phyloP scores from a whole-genome alignment of 35 echinoderm and acorn worm species.

The Eucidaris tribuloides region DNA sequence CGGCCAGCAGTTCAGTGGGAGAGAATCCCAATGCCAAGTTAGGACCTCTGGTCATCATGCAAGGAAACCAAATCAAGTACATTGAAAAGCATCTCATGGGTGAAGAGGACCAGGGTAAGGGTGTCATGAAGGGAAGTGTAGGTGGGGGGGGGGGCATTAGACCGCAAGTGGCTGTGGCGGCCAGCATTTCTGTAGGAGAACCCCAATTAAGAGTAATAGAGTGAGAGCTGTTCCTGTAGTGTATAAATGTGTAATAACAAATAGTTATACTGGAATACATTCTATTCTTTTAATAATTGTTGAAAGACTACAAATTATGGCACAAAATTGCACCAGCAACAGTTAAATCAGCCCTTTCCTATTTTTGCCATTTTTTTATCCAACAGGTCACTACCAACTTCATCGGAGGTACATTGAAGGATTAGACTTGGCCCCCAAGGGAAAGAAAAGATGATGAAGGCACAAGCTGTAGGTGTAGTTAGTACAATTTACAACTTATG shows the following conservation, averaged over 20 bases:
- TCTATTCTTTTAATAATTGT: background rate
- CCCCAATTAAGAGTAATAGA: no score
- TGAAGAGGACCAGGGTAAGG: background rate
- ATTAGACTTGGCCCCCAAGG: slow-evolving; percentile 70
- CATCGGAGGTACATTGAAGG: slow-evolving; percentile 76
- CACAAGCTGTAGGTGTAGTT: no score
- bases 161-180: no score
- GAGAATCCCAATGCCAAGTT: no score
- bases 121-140: background rate
- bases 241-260: background rate
- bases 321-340: background rate
- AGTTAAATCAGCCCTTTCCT: background rate
- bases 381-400: slow-evolving; percentile 81
- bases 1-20: no score
- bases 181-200: no score
- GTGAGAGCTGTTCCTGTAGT: background rate
- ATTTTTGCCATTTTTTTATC: background rate
- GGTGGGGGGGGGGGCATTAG: no score
- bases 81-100: background rate
- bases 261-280: background rate
- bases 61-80: no score
- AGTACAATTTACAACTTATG: no score
- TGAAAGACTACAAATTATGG: background rate
- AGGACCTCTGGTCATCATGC: no score
- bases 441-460: slow-evolving; percentile 76